Conservation (phyloP, 2,888 invertebrate genomes). For the Sarcophaga carnaria region DNA sequence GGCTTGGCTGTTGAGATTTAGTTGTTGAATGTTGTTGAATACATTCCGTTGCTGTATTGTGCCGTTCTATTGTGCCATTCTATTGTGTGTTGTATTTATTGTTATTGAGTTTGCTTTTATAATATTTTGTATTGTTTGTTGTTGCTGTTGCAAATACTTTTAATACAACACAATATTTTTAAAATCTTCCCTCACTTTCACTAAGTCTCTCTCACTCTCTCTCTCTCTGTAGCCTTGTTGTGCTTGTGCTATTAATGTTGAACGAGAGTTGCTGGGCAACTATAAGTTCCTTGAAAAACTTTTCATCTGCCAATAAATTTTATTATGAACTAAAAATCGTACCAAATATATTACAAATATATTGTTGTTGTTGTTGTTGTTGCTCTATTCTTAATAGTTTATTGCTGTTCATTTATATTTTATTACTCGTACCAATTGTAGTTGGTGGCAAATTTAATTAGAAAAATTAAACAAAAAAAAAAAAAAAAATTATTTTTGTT, state of each 20-base stretch:
- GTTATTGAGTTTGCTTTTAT: not conserved
- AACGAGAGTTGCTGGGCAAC: not conserved
- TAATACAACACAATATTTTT: not conserved
- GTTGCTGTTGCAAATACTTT: not conserved
- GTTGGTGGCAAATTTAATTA: not conserved
- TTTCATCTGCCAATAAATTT: constrained; percentile 5
- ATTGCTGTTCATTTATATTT: not conserved
- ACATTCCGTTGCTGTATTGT: no score
- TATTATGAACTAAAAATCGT: not conserved
- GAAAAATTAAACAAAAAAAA: not conserved
- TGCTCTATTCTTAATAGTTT: not conserved
- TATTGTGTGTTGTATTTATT: not conserved
- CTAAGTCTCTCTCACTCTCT: not conserved
- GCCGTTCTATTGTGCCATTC: no score
- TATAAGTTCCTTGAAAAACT: not conserved
- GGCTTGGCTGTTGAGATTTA: not conserved
- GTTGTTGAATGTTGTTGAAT: not conserved
- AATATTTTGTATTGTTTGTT: not conserved
- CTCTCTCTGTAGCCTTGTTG: not conserved
- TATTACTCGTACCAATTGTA: not conserved
- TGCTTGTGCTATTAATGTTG: not conserved
- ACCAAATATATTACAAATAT: not conserved
- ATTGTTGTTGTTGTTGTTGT: not conserved
- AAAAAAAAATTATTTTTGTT: not conserved
- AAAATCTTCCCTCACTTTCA: not conserved